Conservation (phyloP, 1,140 invertebrate genomes). For the Anastatus disparis region DNA sequence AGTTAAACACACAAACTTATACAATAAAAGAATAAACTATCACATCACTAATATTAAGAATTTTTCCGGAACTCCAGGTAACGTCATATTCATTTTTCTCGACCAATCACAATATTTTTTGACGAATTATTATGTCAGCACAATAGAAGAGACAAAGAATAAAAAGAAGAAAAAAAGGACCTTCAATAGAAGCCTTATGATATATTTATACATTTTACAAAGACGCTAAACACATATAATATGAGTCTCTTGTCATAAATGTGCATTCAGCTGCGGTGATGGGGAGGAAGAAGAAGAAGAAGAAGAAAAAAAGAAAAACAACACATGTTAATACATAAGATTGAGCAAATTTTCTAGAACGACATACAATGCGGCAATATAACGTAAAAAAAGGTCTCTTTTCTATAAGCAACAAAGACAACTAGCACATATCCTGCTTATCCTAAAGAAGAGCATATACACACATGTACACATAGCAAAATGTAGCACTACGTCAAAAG, state of each 20-base stretch:
- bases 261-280: slow-evolving; percentile 57
- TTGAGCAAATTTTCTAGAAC: slow-evolving; percentile 54
- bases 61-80: slow-evolving; percentile 48
- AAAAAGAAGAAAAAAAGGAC: too few species aligned
- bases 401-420: slow-evolving; percentile 59
- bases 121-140: slow-evolving; percentile 62
- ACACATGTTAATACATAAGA: slow-evolving; percentile 49
- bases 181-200: too few species aligned
- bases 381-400: slow-evolving; percentile 48
- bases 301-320: too few species aligned
- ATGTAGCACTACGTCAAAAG: too few species aligned
- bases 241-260: slow-evolving; percentile 42
- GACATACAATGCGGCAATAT: slow-evolving; percentile 56
- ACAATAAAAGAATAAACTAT: slow-evolving; percentile 17
- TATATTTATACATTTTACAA: too few species aligned
- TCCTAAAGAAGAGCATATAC: too few species aligned
- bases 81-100: slow-evolving; percentile 58
- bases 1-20: not conserved
- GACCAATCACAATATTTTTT: slow-evolving; percentile 68
- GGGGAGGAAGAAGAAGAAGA: too few species aligned
- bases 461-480: too few species aligned
- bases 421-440: slow-evolving; percentile 59
- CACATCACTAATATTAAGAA: not conserved
- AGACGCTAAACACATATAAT: not conserved
- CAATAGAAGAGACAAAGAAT: slow-evolving; percentile 54